Evolutionary conservation across 2,797 vertebrate species (phyloP).

Genomic region (Lerista edwardsae): DNA sequence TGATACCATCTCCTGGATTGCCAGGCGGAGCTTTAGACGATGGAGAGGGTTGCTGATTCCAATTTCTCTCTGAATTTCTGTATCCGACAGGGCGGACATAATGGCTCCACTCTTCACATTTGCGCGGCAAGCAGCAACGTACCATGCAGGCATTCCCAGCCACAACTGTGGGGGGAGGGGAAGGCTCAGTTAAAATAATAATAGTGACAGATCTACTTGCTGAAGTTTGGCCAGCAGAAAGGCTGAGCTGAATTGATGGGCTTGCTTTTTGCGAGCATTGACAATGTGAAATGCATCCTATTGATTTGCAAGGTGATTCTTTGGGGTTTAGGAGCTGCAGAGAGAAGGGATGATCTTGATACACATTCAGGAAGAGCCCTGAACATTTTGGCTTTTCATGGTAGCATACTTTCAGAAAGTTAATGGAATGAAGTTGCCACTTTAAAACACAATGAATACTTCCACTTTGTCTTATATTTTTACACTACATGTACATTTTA

Average conservation of each 20-base stretch:
- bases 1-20: slow-evolving; percentile 99
- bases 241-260: not conserved
- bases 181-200: not conserved
- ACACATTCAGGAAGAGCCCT: not conserved
- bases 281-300: not conserved
- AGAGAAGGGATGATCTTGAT: not conserved
- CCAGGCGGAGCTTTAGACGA: slow-evolving; percentile 93
- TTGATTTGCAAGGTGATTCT: not conserved
- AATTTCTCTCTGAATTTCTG: slow-evolving; percentile 97
- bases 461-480: not conserved
- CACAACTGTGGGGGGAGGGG: slow-evolving; percentile 83
- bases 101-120: slow-evolving; percentile 98
- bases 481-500: not conserved
- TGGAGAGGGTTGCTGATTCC: slow-evolving; percentile 98
- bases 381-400: slow-evolving; percentile 2
- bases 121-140: slow-evolving; percentile 95
- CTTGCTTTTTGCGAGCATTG: not conserved
- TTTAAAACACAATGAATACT: not conserved
- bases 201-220: not conserved
- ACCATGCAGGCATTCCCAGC: slow-evolving; percentile 99
- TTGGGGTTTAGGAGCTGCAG: not conserved
- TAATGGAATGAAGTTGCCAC: not conserved
- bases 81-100: slow-evolving; percentile 97
- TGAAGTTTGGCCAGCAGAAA: not conserved
- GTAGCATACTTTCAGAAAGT: not conserved